Conservation (phyloP, 1,140 invertebrate genomes). For the Oncopodura yosiiana region DNA sequence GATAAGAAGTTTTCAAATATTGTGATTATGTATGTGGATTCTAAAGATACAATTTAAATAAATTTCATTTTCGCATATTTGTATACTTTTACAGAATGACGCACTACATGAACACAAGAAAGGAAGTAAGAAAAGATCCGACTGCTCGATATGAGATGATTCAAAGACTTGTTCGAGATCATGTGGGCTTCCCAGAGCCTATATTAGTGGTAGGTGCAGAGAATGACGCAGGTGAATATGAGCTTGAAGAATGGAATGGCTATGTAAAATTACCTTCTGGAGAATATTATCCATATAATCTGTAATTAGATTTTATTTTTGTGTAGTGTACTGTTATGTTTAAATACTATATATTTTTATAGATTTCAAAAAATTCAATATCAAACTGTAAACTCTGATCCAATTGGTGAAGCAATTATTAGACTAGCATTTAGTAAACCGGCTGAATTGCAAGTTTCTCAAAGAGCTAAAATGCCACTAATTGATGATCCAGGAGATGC, state of each 20-base stretch:
- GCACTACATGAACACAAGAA: constrained; percentile 4
- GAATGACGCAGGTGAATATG: background rate
- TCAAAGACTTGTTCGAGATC: background rate
- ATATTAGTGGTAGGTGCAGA: constrained; percentile 2
- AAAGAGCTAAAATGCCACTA: background rate
- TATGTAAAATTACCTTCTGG: constrained; percentile 3
- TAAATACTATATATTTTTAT: too few species aligned
- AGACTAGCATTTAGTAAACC: constrained; percentile 1
- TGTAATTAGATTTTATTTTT: too few species aligned
- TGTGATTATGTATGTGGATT: background rate
- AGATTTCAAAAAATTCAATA: background rate
- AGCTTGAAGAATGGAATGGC: background rate
- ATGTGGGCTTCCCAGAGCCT: background rate
- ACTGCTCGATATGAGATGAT: background rate
- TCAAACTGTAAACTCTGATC: background rate
- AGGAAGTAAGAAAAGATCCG: background rate
- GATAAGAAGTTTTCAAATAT: background rate
- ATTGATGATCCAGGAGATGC: background rate
- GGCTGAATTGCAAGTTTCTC: background rate
- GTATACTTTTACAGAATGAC: too few species aligned
- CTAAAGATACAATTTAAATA: too few species aligned
- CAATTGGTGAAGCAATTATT: constrained; percentile 3
- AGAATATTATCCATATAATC: constrained; percentile 1
- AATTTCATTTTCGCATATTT: too few species aligned
- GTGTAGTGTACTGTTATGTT: too few species aligned